These are phyloP conservation scores for Triplophysa rosa DNA, from an alignment of 2,113 vertebrate genomes.

Conservation along the genomic window DNA sequence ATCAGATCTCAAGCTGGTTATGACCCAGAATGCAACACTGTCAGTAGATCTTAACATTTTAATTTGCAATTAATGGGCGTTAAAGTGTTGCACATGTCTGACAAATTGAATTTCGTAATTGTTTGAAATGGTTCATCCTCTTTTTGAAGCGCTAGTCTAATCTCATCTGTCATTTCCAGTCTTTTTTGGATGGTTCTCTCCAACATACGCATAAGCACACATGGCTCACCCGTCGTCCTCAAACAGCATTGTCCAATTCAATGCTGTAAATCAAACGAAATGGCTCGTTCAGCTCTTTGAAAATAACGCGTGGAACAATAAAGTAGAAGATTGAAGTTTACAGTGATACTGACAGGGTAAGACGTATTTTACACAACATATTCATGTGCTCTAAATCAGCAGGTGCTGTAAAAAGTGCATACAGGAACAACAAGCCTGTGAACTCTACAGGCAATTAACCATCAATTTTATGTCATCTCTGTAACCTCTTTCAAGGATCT, in stretches of 20 bases:
- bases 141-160: conserved; percentile 11
- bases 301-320: conserved; percentile 11
- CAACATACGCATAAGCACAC: conserved; percentile 15
- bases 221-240: background rate
- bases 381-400: conserved; percentile 7
- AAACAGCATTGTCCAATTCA: background rate
- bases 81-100: conserved; percentile 14
- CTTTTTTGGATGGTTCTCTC: conserved; percentile 22
- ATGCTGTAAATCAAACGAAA: conserved; percentile 6
- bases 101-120: conserved; percentile 7
- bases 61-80: conserved; percentile 26
- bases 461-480: conserved; percentile 23
- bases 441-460: conserved; percentile 26
- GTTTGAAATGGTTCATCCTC: conserved; percentile 27
- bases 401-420: conserved; percentile 5
- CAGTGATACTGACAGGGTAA: conserved; percentile 10
- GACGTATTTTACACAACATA: conserved; percentile 21
- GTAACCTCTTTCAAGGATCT: background rate
- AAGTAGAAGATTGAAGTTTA: conserved; percentile 12
- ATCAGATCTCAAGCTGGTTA: background rate
- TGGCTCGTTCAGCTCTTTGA: background rate
- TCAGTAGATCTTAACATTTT: background rate
- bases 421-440: conserved; percentile 19
- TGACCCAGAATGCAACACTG: background rate
- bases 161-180: conserved; percentile 10